Base-by-base conservation (phyloP, 2,888 invertebrate genomes). In the Trissonchulus sp. region DNA sequence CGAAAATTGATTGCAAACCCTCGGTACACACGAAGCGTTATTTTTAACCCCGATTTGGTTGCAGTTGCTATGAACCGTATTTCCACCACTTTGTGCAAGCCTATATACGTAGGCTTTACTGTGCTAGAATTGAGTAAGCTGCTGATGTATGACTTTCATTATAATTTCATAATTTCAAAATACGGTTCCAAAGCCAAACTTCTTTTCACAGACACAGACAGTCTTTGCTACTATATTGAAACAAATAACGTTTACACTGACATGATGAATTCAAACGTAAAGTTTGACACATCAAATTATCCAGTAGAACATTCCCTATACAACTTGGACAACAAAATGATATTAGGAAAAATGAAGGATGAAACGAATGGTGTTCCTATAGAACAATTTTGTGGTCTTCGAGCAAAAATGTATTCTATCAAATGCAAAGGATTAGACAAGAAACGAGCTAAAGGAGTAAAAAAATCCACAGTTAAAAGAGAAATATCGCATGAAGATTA, bases 181-280 rank as follows among this genome's bases (percentile, higher is more conserved):
- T 48, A 48, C 23, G 48, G 48, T 15, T 8, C 3, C 36, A 36
- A 35, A 3, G 34, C n/a, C 37, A 3, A 2, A 35, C 34, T 69
- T 31, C 36, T 69, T 31, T 69, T 69, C 34, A 69, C 71, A n/a
- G 71, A 69, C 37, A 69, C 71, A 34, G 71, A 69, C 37, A 33
- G 2, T 33, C 37, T 69, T 33, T 37, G 71, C 71, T 69, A 69
- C 37, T 36, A 2, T n/a, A 37, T 69, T n/a, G n/a, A 69, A 36
- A 36, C 71, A 2, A 36, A 69, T n/a, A 37, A 69, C n/a, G 34
- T 69, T 36, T 69, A 69, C 71, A 15, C 34, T 34, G 71, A 69
- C 37, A 69, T 69, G 71, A 8, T 28, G 3, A 23, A 3, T 15
- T 23, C 23, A 8, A 28, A 2, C 3, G 34, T 28, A 3, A 36